Conservation (phyloP, 2,888 invertebrate genomes). For the Drosophila prostipennis region DNA sequence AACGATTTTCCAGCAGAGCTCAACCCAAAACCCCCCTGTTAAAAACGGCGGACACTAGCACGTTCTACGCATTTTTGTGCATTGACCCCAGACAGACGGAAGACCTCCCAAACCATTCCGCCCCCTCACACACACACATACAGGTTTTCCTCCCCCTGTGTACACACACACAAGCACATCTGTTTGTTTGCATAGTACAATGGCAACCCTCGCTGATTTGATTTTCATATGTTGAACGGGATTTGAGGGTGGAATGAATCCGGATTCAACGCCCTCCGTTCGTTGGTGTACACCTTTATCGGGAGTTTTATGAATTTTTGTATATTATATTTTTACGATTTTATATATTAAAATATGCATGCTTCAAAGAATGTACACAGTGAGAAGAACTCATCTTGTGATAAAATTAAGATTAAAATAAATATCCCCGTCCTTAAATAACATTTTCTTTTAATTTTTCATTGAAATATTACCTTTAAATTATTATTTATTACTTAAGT, state of each 20-base stretch:
- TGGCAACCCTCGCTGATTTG: constrained; percentile 57
- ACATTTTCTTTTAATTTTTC: too few relatives aligned
- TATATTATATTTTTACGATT: constrained; percentile 43
- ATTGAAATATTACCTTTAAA: too few relatives aligned
- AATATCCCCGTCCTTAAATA: too few relatives aligned
- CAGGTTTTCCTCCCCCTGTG: not conserved
- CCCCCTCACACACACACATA: constrained; percentile 17
- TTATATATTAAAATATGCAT: constrained; percentile 31
- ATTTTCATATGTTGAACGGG: constrained; percentile 44
- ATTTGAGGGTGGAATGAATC: constrained; percentile 25
- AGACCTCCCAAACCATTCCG: constrained; percentile 17
- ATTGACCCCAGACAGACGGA: constrained; percentile 66
- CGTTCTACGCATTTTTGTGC: constrained; percentile 77
- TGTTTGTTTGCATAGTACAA: constrained; percentile 29
- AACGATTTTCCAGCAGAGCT: constrained; percentile 38
- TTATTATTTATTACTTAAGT: too few relatives aligned
- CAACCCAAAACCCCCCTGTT: constrained; percentile 20
- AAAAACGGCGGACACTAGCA: constrained; percentile 44
- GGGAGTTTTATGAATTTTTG: constrained; percentile 48
- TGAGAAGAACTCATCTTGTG: not conserved
- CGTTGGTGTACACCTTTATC: constrained; percentile 39
- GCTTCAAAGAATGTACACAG: not conserved
- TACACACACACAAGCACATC: constrained; percentile 20
- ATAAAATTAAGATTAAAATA: too few relatives aligned
- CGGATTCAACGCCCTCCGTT: constrained; percentile 23